A percentile compares a stretch with the other conserved stretches of the same genome.
phyloP scores from a whole-genome alignment of 2,113 vertebrate species.

The Amblyopsis rosae region DNA sequence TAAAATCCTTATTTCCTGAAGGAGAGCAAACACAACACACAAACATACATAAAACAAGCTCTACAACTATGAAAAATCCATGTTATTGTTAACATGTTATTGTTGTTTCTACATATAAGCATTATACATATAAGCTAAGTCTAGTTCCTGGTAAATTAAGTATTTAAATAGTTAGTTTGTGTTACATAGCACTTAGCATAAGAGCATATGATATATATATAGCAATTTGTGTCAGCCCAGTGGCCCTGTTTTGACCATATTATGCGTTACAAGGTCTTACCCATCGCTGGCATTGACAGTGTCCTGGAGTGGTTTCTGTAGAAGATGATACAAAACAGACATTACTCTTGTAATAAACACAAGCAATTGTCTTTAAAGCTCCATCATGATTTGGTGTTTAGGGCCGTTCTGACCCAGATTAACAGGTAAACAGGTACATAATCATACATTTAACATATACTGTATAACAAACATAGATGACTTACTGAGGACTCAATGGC shows the following conservation, averaged over 20 bases:
- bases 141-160: too few relatives aligned
- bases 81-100: neutral
- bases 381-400: neutral
- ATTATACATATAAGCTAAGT: neutral
- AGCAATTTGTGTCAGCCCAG: neutral
- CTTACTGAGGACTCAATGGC: constrained; percentile 43
- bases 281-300: constrained; percentile 59
- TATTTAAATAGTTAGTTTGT: too few relatives aligned
- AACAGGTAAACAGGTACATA: neutral
- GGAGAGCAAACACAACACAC: neutral
- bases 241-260: neutral
- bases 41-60: neutral
- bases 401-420: too few relatives aligned
- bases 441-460: neutral
- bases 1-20: constrained; percentile 39
- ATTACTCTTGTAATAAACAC: too few relatives aligned
- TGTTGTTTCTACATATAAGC: too few relatives aligned
- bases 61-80: neutral
- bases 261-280: constrained; percentile 39
- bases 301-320: constrained; percentile 55
- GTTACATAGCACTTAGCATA: too few relatives aligned
- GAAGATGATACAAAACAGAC: neutral
- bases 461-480: constrained; percentile 2
- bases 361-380: too few relatives aligned
- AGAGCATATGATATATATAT: neutral